Evolutionary conservation across 2,888 invertebrate genomes (phyloP), one percentile per base, ranked within the genome.

Genomic region (Cryptosula pallasiana): DNA sequence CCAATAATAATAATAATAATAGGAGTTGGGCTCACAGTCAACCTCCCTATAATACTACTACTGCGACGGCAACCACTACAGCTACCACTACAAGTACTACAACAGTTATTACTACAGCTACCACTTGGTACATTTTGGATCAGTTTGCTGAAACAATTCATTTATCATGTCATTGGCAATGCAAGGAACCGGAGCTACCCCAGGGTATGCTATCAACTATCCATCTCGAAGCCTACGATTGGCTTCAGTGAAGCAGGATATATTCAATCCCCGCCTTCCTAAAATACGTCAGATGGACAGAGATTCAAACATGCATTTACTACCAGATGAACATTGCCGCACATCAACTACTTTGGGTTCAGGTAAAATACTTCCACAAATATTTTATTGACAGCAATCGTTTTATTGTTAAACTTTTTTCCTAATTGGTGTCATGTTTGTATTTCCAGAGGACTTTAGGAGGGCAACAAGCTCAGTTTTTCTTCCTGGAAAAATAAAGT

Each of bases 281-380:
- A 79, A 80, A 32, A 79, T 82, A 72, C 77, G 84, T 23, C 78
- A 81, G 32, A 83, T 83, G 81, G 83, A 83, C 71, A 82, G 83
- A 81, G 83, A 84, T 75, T 81, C 81, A 3, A 80, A 79, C 23
- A 75, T 79, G 16, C 80, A 82, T 72, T 80, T 79, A 73, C 78
- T 84, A 32, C 78, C 82, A 9, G 81, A 83, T 72, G 79, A 84
- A 72, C 83, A 84, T 75, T 79, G 80, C 73, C 75, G 82, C 23
- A 81, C 80, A 0, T 80, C 81, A 2, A 70, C 55, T 25, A 63
- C 63, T 13, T n/a, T 63, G 13, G 63, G 63, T n/a, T n/a, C n/a
- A n/a, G n/a, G n/a, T n/a, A n/a, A n/a, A n/a, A n/a, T n/a, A n/a
- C n/a, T n/a, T n/a, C n/a, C n/a, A n/a, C n/a, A n/a, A n/a, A n/a